Percentiles rank a stretch among this genome's conserved stretches.
phyloP scores from a whole-genome alignment of 2,888 invertebrate species.

The Coleophora deauratella region DNA sequence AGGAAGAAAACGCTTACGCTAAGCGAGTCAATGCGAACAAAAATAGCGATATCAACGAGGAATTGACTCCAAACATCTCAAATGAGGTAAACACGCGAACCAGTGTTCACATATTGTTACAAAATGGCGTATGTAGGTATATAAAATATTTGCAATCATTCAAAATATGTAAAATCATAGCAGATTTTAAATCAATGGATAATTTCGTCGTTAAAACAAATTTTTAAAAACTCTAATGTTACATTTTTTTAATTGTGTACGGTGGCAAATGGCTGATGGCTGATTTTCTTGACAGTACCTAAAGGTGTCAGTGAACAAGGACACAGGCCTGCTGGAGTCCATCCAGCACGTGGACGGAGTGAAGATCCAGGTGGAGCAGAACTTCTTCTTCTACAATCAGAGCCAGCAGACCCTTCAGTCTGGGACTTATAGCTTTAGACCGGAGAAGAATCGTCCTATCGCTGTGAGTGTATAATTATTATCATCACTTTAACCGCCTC shows the following conservation, averaged over 20 bases:
- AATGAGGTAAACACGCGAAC: slow-evolving; percentile 57
- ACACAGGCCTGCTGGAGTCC: slow-evolving; percentile 48
- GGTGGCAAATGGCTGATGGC: too few relatives aligned
- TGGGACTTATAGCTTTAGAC: slow-evolving; percentile 81
- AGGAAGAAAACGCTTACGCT: slow-evolving; percentile 41
- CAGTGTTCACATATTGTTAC: too few relatives aligned
- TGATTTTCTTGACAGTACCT: slow-evolving; percentile 41
- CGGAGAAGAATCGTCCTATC: slow-evolving; percentile 43
- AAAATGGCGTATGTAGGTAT: too few relatives aligned
- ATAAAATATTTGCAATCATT: too few relatives aligned
- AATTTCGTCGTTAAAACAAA: too few relatives aligned
- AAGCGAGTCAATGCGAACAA: slow-evolving; percentile 22
- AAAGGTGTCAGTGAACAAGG: slow-evolving; percentile 46
- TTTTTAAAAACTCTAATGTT: too few relatives aligned
- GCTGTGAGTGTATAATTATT: too few relatives aligned
- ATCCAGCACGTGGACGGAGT: slow-evolving; percentile 52
- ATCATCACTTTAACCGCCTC: too few relatives aligned
- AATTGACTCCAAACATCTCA: slow-evolving; percentile 40
- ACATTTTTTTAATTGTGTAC: too few relatives aligned
- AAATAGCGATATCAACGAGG: slow-evolving; percentile 22
- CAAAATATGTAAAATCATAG: too few relatives aligned
- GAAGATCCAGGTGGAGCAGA: slow-evolving; percentile 42
- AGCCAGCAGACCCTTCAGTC: slow-evolving; percentile 68
- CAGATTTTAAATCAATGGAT: too few relatives aligned
- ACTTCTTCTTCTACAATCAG: slow-evolving; percentile 74